Evolutionary conservation across 2,888 invertebrate genomes (phyloP).

Genomic region (Scaptomyza flava): DNA sequence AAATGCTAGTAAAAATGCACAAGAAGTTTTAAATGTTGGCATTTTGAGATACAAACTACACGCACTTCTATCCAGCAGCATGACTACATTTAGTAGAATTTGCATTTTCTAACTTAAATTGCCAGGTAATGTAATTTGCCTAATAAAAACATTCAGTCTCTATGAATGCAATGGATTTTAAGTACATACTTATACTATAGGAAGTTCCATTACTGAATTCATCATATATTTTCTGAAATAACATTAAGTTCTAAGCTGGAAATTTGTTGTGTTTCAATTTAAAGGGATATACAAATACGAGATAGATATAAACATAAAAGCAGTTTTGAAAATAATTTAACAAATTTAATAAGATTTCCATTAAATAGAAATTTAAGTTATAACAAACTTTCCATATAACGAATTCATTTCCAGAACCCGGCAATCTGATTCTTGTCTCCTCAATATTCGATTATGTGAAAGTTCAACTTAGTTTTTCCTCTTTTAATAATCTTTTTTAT

Average conservation of each 20-base stretch:
- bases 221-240: background rate
- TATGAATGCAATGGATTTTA: background rate
- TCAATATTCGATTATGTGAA: no score
- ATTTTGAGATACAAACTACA: background rate
- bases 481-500: no score
- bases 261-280: background rate
- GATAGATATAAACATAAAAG: no score
- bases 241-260: background rate
- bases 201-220: background rate
- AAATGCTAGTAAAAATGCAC: constrained; percentile 8
- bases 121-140: background rate
- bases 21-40: constrained; percentile 9
- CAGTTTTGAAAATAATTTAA: no score
- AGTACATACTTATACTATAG: background rate
- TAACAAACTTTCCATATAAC: no score
- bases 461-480: no score
- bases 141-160: background rate
- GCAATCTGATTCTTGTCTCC: no score
- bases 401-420: no score
- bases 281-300: no score
- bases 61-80: background rate
- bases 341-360: no score
- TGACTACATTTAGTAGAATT: background rate
- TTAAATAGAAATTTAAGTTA: no score
- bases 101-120: background rate